Conservation (phyloP, 1,140 invertebrate genomes). For the Odontomachus brunneus region DNA sequence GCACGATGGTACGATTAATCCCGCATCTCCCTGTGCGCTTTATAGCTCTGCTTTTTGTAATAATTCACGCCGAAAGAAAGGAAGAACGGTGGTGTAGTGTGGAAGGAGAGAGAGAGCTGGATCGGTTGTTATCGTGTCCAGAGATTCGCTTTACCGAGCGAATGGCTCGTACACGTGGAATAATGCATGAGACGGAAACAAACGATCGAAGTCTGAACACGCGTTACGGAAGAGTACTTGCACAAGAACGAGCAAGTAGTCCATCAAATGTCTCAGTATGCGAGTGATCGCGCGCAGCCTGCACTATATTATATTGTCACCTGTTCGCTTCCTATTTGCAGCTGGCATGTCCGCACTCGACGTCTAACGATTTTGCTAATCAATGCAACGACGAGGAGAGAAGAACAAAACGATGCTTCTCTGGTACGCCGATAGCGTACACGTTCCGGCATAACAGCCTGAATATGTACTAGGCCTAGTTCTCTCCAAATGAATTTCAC, state of each 20-base stretch:
- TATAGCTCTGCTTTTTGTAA: conserved; percentile 7
- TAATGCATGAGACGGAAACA: conserved; percentile 71
- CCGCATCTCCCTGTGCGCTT: not conserved
- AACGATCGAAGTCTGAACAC: conserved; percentile 57
- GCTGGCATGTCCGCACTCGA: not conserved
- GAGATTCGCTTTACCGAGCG: conserved; percentile 58
- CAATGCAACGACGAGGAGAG: no score
- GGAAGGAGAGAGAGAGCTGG: conserved; percentile 34
- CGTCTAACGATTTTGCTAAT: not conserved
- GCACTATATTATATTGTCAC: not conserved
- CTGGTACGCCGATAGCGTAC: not conserved
- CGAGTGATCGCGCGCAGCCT: not conserved
- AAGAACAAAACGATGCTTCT: no score
- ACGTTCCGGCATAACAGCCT: no score
- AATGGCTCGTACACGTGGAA: conserved; percentile 63
- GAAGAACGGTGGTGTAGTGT: conserved; percentile 18
- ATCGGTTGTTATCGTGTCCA: conserved; percentile 56
- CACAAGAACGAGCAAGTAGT: conserved; percentile 42
- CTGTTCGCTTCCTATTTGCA: not conserved
- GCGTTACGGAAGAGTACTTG: conserved; percentile 47
- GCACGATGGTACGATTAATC: not conserved
- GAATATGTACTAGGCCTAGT: no score
- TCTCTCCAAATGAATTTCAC: no score
- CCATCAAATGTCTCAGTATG: conserved; percentile 40
- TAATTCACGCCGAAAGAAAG: conserved; percentile 12